These are phyloP conservation scores for Saccopteryx bilineata DNA, from an alignment of 2,113 vertebrate genomes.

Conservation along the genomic window DNA sequence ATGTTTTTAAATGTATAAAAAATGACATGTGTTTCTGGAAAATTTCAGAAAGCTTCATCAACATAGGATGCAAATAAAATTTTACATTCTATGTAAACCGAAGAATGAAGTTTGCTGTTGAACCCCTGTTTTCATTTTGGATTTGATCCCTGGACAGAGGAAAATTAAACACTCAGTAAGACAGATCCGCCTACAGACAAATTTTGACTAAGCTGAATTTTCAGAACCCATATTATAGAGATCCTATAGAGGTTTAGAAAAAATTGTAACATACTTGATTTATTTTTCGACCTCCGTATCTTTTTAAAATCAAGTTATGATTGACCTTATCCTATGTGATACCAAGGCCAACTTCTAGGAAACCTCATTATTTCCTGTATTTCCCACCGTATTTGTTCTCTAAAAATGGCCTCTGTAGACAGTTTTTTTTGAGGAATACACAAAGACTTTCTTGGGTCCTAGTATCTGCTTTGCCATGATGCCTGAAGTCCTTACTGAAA, in stretches of 20 bases:
- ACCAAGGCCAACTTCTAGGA: not conserved
- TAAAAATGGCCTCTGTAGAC: not conserved
- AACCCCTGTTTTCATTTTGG: not conserved
- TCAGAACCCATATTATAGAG: not conserved
- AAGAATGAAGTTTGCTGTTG: not conserved
- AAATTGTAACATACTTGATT: not conserved
- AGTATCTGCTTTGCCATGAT: not conserved
- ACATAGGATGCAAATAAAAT: not conserved
- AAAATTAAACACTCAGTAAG: not conserved
- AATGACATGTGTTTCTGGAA: not conserved
- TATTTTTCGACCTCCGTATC: not conserved
- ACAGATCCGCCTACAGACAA: not conserved
- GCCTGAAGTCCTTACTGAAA: not conserved
- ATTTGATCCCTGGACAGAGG: not conserved
- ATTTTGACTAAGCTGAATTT: not conserved
- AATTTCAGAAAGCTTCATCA: not conserved
- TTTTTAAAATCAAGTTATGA: not conserved
- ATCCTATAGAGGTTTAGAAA: not conserved
- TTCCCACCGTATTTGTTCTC: not conserved
- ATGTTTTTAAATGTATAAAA: not conserved
- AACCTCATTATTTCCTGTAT: not conserved
- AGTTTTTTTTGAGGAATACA: not conserved
- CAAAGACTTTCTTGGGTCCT: not conserved
- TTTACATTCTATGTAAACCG: not conserved
- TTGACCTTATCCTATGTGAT: not conserved